Percentiles rank a stretch among this genome's conserved stretches.
These are phyloP conservation scores for Typhlichthys eigenmanni DNA, from an alignment of 2,797 vertebrate species.

Conservation along the genomic window DNA sequence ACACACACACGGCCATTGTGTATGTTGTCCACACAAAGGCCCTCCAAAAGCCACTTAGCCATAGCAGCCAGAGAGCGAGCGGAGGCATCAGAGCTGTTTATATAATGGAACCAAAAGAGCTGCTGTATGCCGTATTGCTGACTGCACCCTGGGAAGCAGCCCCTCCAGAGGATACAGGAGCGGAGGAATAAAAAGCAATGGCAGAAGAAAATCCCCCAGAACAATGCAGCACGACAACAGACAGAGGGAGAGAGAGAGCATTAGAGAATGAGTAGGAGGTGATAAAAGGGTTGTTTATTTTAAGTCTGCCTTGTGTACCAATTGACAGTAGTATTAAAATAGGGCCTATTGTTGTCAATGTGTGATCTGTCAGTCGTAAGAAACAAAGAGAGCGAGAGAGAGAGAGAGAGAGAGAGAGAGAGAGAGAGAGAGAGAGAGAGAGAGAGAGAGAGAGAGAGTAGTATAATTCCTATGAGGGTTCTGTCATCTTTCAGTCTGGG, in stretches of 20 bases:
- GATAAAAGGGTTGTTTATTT: conserved; percentile 74
- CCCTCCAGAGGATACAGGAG: conserved; percentile 65
- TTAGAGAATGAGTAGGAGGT: conserved; percentile 42
- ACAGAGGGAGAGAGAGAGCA: conserved; percentile 46
- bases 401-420: too few species aligned
- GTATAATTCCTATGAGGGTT: conserved; percentile 69
- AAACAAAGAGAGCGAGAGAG: conserved; percentile 54
- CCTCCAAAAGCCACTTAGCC: conserved; percentile 76
- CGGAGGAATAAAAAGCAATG: conserved; percentile 42
- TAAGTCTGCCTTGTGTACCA: conserved; percentile 69
- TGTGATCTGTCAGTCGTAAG: conserved; percentile 71
- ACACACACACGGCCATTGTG: conserved; percentile 52
- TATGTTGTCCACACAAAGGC: conserved; percentile 62
- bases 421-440: conserved; percentile 35
- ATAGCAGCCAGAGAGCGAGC: conserved; percentile 60
- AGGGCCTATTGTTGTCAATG: conserved; percentile 70
- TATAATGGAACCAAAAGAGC: conserved; percentile 75
- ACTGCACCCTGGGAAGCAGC: conserved; percentile 70
- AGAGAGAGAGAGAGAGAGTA: conserved; percentile 40
- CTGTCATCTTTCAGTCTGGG: conserved; percentile 67
- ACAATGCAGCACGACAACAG: conserved; percentile 68
- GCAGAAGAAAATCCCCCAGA: conserved; percentile 58
- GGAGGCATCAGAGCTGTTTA: conserved; percentile 77
- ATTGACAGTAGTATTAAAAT: conserved; percentile 73
- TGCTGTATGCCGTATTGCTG: conserved; percentile 67